Evolutionary conservation across 92 coral and sea anemone species (phyloP), one percentile per base, ranked within the genome.

Genomic region (Phenganax subtilis): DNA sequence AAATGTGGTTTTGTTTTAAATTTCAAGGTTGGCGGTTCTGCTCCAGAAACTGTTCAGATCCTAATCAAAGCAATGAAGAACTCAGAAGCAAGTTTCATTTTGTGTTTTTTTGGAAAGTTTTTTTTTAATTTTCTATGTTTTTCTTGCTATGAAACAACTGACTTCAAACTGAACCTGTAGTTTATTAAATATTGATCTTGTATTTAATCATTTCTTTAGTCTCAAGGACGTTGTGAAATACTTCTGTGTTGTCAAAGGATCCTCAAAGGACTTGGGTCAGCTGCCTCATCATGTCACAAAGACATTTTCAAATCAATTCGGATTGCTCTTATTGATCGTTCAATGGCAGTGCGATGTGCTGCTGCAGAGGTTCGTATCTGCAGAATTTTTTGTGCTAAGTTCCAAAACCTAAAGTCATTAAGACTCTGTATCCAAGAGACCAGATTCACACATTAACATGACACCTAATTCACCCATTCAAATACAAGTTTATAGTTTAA

Each of bases 311-410:
- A 94, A 84, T 93, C 97, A 71, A 90, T 92, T 14, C 91, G 93
- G 69, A 83, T 84, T 10, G 96, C 91, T 55, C 75, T 94, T 67
- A 87, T 89, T 14, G 98, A 94, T 70, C 88, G 98, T 72, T 85
- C 94, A 60, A 94, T 94, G 98, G 89, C 98, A 77, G 98, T 94
- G 7, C 84, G 98, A 25, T 94, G 98, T 90, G 98, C 98, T 59
- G 97, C 97, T 8, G 90, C 94, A 61, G 92, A 94, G 97, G 98
- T 94, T 20, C 25, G 25, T 20, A 20, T 20, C 87, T 7, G 72
- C 10, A 20, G 1, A 37, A 37, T 37, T 37, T 37, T 37, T 37
- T 37, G 47, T 37, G 47, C 5, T 37, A 37, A 37, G 47, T 37
- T 37, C 47, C 47, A 37, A 5, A 37, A 37, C 47, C 47, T 1